Evolutionary conservation across 2,888 invertebrate species (phyloP).

Genomic region (Cephus nigrinus): DNA sequence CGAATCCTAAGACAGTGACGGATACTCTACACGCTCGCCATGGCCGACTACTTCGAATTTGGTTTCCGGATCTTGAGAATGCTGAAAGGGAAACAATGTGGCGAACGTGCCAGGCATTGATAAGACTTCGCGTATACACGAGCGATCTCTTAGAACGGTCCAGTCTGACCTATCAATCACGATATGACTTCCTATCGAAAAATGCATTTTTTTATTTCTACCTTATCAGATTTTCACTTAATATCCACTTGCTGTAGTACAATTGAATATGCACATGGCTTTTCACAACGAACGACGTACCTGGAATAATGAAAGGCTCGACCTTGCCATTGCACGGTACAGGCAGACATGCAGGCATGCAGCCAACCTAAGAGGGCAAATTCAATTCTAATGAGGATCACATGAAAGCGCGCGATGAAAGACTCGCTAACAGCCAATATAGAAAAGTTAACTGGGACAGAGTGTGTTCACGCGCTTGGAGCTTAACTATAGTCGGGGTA

Average conservation of each 20-base stretch:
- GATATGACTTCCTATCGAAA: not conserved
- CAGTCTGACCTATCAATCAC: not conserved
- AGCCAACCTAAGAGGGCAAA: slow-evolving; percentile 20
- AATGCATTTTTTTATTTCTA: not conserved
- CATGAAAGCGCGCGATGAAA: slow-evolving; percentile 24
- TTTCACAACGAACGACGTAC: not conserved
- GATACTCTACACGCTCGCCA: slow-evolving; percentile 32
- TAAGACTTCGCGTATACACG: not conserved
- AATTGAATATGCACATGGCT: not conserved
- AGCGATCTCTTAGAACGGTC: not conserved
- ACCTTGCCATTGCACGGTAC: too few relatives aligned
- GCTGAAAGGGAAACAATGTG: not conserved
- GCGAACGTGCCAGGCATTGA: not conserved
- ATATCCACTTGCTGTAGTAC: not conserved
- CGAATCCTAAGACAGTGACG: slow-evolving; percentile 47
- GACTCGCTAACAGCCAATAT: slow-evolving; percentile 7
- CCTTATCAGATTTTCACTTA: not conserved
- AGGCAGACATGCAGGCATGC: too few relatives aligned
- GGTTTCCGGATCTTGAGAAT: slow-evolving; percentile 15
- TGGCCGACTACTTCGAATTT: slow-evolving; percentile 17
- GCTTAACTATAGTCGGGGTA: slow-evolving; percentile 29
- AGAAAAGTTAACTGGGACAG: slow-evolving; percentile 19
- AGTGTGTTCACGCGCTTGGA: slow-evolving; percentile 28
- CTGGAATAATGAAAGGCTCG: not conserved
- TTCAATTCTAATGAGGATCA: slow-evolving; percentile 23